Evolutionary conservation across 2,113 vertebrate species (phyloP).

Genomic region (Cephalopholis sonnerati): DNA sequence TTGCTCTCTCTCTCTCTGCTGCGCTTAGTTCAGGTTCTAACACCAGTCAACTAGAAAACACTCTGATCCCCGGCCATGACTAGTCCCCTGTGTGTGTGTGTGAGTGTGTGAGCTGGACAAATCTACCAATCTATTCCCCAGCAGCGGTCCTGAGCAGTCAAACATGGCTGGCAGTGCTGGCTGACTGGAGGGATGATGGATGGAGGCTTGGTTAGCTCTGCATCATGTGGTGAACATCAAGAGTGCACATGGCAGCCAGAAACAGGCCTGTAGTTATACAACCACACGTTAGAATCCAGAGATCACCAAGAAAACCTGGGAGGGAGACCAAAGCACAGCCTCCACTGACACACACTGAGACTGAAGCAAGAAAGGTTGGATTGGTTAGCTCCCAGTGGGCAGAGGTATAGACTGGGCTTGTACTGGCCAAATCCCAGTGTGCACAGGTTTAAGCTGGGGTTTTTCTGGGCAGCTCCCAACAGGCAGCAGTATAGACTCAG

Average conservation of each 20-base stretch:
- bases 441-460: constrained; percentile 29
- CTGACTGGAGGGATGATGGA: constrained; percentile 78
- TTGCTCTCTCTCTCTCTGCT: constrained; percentile 45
- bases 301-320: background rate
- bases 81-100: constrained; percentile 65
- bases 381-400: constrained; percentile 24
- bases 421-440: constrained; percentile 40
- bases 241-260: constrained; percentile 30
- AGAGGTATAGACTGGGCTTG: constrained; percentile 27
- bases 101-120: constrained; percentile 68
- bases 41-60: constrained; percentile 76
- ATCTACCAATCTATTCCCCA: constrained; percentile 73
- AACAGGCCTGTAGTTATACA: constrained; percentile 17
- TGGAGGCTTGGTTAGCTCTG: constrained; percentile 71
- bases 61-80: constrained; percentile 63
- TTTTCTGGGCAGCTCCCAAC: constrained; percentile 28
- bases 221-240: constrained; percentile 65
- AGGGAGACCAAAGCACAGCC: constrained; percentile 11
- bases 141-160: constrained; percentile 64
- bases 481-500: constrained; percentile 6
- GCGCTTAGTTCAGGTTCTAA: constrained; percentile 63
- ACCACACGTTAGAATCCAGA: constrained; percentile 17
- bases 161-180: constrained; percentile 72
- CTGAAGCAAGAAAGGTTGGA: constrained; percentile 9
- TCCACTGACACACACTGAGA: constrained; percentile 5